Evolutionary conservation across 2,113 vertebrate species (phyloP), one percentile per base, ranked within the genome.

Genomic region (Regulus satrapa): DNA sequence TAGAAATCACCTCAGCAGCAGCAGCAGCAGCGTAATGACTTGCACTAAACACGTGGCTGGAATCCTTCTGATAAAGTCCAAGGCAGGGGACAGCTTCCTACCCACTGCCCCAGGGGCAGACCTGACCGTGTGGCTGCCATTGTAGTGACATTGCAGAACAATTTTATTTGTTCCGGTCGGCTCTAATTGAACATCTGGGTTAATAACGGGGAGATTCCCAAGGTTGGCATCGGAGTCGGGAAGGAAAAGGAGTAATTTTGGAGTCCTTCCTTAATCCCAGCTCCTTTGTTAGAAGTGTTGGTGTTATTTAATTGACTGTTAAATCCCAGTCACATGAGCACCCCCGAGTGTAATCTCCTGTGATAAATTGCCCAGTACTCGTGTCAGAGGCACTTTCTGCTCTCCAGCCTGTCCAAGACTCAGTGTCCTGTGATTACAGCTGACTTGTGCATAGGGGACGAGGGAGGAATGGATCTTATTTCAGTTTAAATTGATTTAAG

Each of bases 261-360:
- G 74, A 95, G 58, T 49, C 61, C 52, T 93, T 94, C 82, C 82
- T 96, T 93, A 92, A 92, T 67, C 67, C 40, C 59, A 58, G 85
- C 45, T 88, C 46, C 89, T 94, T 88, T 94, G 89, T 95, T 91
- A 69, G 93, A 88, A 67, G 84, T 45, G 85, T 89, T 10, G 14
- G 69, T 87, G 82, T 92, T 79, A 72, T 89, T 96, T 95, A 95
- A 96, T 95, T 94, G 94, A 61, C 92, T 95, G 85, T 89, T 92
- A 96, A 97, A 97, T 94, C 92, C 88, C 23, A 73, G 90, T 85
- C 95, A 96, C 85, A 88, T 94, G 96, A 93, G 75, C 85, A 88
- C 92, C 72, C 73, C 78, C 10, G 40, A n/a, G 72, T 87, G 68
- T 83, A 96, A 94, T 92, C 92, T 97, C 67, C 88, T 93, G 71